Percentiles rank a stretch among this genome's conserved stretches.
Conservation (phyloP, 2,797 vertebrate species). For the Semotilus atromaculatus region DNA sequence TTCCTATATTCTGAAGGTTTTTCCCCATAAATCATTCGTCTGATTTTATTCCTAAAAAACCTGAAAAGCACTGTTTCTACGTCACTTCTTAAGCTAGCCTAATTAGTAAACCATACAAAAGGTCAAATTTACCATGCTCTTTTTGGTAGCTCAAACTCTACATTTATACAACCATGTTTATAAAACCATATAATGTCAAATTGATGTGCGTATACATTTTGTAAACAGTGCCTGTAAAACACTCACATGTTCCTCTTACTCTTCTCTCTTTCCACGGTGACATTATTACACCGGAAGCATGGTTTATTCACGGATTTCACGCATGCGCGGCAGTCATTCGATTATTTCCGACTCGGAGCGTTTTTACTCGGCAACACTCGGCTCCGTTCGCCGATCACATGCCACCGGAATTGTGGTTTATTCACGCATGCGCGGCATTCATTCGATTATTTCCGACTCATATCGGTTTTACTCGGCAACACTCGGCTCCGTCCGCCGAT, state of each 20-base stretch:
- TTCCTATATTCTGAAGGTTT: not conserved
- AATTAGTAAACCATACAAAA: not conserved
- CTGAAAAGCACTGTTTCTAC: not conserved
- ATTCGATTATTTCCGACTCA: not conserved
- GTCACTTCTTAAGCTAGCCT: not conserved
- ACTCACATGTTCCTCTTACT: conserved; percentile 19
- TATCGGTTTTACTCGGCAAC: not conserved
- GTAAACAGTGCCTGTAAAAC: not conserved
- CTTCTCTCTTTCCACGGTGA: not conserved
- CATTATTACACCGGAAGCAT: conserved; percentile 2
- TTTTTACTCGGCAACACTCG: conserved; percentile 8
- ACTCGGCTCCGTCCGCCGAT: conserved; percentile 27
- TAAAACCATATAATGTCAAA: not conserved
- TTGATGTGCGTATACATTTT: not conserved
- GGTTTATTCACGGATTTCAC: not conserved
- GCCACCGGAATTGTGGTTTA: not conserved
- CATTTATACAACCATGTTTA: not conserved
- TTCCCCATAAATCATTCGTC: not conserved
- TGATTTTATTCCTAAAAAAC: not conserved
- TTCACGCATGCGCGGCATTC: conserved; percentile 17
- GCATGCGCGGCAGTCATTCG: conserved; percentile 19
- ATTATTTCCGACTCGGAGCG: not conserved
- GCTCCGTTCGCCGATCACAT: conserved; percentile 55
- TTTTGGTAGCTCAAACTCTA: not conserved
- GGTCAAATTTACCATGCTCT: not conserved